Evolutionary conservation across 2,797 vertebrate species (phyloP).

Genomic region (Pseudochirops cupreus): DNA sequence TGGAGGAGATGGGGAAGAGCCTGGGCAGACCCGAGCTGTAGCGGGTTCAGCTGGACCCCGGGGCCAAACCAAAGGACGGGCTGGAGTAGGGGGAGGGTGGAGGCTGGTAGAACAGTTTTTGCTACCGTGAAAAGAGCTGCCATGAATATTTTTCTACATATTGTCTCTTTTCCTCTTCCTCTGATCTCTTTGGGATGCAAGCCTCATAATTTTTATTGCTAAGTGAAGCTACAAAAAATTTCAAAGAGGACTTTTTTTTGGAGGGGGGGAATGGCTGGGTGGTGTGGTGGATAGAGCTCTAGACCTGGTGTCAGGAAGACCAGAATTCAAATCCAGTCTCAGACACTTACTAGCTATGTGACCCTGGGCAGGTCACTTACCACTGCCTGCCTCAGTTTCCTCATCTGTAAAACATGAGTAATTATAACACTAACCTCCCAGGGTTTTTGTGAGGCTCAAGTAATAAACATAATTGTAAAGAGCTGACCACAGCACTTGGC

Average conservation of each 20-base stretch:
- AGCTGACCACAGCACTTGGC: background rate
- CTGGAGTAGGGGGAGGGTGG: background rate
- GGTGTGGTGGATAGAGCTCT: background rate
- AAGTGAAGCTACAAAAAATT: background rate
- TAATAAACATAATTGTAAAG: background rate
- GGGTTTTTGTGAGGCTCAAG: background rate
- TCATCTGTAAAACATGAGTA: background rate
- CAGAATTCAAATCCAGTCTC: background rate
- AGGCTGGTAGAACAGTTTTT: background rate
- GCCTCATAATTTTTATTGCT: background rate
- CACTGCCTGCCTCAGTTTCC: background rate
- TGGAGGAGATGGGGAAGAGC: background rate
- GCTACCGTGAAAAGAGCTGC: no score
- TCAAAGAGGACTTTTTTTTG: no score
- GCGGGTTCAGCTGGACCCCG: no score
- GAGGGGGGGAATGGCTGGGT: background rate
- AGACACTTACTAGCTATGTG: background rate
- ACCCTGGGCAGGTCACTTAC: background rate
- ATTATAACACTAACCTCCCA: background rate
- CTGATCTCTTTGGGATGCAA: background rate
- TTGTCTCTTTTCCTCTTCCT: background rate
- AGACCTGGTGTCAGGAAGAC: no score
- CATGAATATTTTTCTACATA: background rate
- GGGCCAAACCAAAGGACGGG: background rate
- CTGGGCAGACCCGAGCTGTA: background rate